Evolutionary conservation across 2,797 vertebrate genomes (phyloP).

Genomic region (Molothrus aeneus): DNA sequence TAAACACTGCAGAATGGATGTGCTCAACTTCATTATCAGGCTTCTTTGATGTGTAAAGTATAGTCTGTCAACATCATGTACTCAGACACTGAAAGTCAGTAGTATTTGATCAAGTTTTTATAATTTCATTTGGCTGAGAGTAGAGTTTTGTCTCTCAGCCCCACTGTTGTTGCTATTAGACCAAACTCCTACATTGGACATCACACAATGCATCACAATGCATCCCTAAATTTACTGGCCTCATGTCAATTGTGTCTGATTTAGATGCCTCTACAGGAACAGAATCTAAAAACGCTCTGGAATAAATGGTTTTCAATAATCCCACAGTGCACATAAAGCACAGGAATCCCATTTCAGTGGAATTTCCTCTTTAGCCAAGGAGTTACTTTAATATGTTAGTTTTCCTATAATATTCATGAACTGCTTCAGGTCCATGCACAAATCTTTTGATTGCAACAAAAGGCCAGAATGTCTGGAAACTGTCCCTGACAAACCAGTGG

Average conservation of each 20-base stretch:
- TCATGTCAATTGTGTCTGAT: not conserved
- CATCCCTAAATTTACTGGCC: not conserved
- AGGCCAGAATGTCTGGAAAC: slow-evolving; percentile 7
- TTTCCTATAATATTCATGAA: slow-evolving; percentile 34
- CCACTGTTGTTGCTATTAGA: not conserved
- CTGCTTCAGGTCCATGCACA: not conserved
- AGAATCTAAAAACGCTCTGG: not conserved
- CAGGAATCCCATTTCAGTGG: not conserved
- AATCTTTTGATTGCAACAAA: slow-evolving; percentile 20
- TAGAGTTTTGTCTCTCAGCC: not conserved
- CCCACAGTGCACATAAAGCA: not conserved
- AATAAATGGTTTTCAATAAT: not conserved
- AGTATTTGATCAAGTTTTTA: not conserved
- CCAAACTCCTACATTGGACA: not conserved
- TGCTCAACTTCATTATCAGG: not conserved
- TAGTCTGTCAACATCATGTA: not conserved
- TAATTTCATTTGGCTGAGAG: not conserved
- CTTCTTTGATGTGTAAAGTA: not conserved
- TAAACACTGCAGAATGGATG: not conserved
- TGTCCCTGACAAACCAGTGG: slow-evolving; percentile 48
- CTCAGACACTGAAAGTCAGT: not conserved
- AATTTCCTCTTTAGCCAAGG: slow-evolving; percentile 20
- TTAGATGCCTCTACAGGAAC: not conserved
- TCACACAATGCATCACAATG: not conserved
- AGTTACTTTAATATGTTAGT: slow-evolving; percentile 13